phyloP scores from a whole-genome alignment of 2,797 vertebrate genomes.

The Carapus acus region DNA sequence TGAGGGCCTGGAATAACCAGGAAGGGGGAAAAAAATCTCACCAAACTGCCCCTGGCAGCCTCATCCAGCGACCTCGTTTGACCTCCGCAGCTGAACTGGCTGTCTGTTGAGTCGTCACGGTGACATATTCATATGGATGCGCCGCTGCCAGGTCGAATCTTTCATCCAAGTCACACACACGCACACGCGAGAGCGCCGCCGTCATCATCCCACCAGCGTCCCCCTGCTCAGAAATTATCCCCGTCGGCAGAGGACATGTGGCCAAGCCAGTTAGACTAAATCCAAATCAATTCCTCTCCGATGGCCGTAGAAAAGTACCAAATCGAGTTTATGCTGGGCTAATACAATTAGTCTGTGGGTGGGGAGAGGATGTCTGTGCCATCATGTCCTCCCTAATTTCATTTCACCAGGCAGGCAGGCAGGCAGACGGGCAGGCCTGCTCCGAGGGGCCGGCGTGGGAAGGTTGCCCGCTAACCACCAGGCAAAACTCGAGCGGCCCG shows the following conservation, averaged over 20 bases:
- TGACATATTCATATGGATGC: conserved; percentile 30
- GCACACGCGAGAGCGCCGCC: conserved; percentile 6
- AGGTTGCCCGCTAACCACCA: conserved; percentile 52
- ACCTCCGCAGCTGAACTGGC: conserved; percentile 9
- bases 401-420: conserved; percentile 56
- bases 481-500: conserved; percentile 54
- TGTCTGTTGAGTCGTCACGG: conserved; percentile 21
- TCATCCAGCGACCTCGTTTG: no score
- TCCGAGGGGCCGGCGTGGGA: conserved; percentile 46
- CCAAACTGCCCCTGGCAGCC: no score
- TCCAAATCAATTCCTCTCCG: conserved; percentile 66
- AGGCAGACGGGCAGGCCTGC: conserved; percentile 46
- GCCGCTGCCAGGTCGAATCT: conserved; percentile 11
- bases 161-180: conserved; percentile 24
- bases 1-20: no score
- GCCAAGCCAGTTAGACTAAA: conserved; percentile 64
- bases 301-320: conserved; percentile 63
- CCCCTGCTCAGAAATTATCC: conserved; percentile 42
- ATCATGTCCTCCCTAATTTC: conserved; percentile 72
- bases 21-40: no score
- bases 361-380: conserved; percentile 68
- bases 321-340: conserved; percentile 64
- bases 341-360: conserved; percentile 67
- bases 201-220: conserved; percentile 30
- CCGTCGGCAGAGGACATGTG: conserved; percentile 54